Evolutionary conservation across 1,140 invertebrate genomes (phyloP).

Genomic region (Stegodyphus dumicola): DNA sequence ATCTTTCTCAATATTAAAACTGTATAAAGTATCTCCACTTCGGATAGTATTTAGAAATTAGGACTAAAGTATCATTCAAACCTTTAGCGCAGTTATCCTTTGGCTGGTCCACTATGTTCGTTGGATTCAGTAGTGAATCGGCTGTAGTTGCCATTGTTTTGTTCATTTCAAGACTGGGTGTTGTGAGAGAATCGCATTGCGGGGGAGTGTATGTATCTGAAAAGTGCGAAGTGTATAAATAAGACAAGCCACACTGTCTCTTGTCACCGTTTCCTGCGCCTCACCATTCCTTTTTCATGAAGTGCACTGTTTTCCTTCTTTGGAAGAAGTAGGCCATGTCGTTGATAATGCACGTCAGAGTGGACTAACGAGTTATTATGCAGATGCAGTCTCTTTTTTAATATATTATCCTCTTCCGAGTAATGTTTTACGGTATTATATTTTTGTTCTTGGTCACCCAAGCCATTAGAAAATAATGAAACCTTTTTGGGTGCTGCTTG

Average conservation of each 20-base stretch:
- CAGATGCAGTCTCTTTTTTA: background rate
- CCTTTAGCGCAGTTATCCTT: too few relatives aligned
- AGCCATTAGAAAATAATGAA: too few relatives aligned
- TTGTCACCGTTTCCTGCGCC: constrained; percentile 15
- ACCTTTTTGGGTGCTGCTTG: too few relatives aligned
- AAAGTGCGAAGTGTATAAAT: constrained; percentile 26
- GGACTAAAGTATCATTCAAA: too few relatives aligned
- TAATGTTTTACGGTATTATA: too few relatives aligned
- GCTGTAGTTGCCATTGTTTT: constrained; percentile 17
- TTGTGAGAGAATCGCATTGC: constrained; percentile 4
- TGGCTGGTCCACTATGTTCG: background rate
- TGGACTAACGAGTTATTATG: constrained; percentile 35
- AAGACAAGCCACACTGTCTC: constrained; percentile 13
- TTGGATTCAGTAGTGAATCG: constrained; percentile 5
- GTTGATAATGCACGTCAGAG: constrained; percentile 26
- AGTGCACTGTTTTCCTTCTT: constrained; percentile 23
- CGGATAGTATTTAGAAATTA: too few relatives aligned
- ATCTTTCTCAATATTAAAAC: too few relatives aligned
- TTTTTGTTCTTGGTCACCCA: too few relatives aligned
- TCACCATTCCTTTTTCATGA: background rate
- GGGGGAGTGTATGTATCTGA: constrained; percentile 2
- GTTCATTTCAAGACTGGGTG: constrained; percentile 9
- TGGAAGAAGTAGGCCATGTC: constrained; percentile 35
- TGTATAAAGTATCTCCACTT: too few relatives aligned
- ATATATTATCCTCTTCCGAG: background rate